phyloP scores from a whole-genome alignment of 2,888 invertebrate genomes.

The Lepidocyrtoides sp. region DNA sequence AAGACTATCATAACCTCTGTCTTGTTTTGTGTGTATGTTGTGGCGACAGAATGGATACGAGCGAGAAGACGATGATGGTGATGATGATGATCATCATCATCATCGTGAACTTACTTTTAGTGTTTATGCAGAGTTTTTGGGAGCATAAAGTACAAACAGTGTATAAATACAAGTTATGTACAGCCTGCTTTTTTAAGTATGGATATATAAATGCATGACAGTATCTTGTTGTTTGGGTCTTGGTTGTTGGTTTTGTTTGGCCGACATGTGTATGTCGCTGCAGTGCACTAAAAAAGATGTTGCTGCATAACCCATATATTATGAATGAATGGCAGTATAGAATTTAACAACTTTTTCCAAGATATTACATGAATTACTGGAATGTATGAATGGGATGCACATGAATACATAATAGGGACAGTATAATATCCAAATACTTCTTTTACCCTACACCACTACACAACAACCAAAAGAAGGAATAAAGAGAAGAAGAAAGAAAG shows the following conservation, averaged over 20 bases:
- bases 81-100: slow-evolving; percentile 13
- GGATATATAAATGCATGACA: slow-evolving; percentile 60
- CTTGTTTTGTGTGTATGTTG: slow-evolving; percentile 33
- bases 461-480: no score
- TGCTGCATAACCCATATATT: slow-evolving; percentile 75
- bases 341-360: slow-evolving; percentile 71
- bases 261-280: slow-evolving; percentile 28
- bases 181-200: slow-evolving; percentile 25
- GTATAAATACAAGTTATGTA: no score
- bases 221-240: no score
- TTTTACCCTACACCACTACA: background rate
- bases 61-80: background rate
- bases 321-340: slow-evolving; percentile 57
- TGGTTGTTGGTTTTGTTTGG: slow-evolving; percentile 17
- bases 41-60: slow-evolving; percentile 49
- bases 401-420: slow-evolving; percentile 63
- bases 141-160: background rate
- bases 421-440: background rate
- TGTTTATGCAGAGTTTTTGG: background rate
- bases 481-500: background rate
- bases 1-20: slow-evolving; percentile 31
- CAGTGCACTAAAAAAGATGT: slow-evolving; percentile 36
- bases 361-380: slow-evolving; percentile 63
- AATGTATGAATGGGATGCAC: slow-evolving; percentile 58
- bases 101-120: slow-evolving; percentile 4